These are phyloP conservation scores for Drosophila neonasuta DNA, from an alignment of 2,888 invertebrate species.

Conservation along the genomic window DNA sequence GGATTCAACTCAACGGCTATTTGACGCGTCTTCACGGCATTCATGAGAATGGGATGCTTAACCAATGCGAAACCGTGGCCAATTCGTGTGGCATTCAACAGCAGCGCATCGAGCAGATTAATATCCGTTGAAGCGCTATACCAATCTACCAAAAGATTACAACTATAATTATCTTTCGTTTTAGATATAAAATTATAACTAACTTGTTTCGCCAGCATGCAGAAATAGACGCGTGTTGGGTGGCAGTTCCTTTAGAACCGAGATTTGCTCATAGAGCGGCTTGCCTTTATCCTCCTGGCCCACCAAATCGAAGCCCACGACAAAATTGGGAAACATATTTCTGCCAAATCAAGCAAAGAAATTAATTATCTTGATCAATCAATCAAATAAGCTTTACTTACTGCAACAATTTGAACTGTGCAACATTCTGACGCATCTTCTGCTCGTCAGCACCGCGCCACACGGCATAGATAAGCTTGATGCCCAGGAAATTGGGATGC, in stretches of 20 bases:
- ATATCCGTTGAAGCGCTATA: constrained; percentile 83
- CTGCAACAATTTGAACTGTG: constrained; percentile 71
- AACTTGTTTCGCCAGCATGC: constrained; percentile 87
- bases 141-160: constrained; percentile 82
- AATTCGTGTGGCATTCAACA: constrained; percentile 81
- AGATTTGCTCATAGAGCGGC: constrained; percentile 81
- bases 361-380: neutral
- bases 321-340: constrained; percentile 82
- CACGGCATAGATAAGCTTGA: constrained; percentile 84
- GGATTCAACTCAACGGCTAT: constrained; percentile 81
- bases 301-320: constrained; percentile 87
- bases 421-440: constrained; percentile 52
- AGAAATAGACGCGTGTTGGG: constrained; percentile 84
- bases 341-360: constrained; percentile 48
- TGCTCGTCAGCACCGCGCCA: constrained; percentile 55
- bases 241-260: constrained; percentile 69
- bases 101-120: constrained; percentile 83
- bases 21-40: constrained; percentile 76
- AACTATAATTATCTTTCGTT: neutral
- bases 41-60: constrained; percentile 81
- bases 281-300: constrained; percentile 86
- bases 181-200: neutral
- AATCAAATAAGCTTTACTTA: constrained; percentile 51
- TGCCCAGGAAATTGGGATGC: constrained; percentile 85
- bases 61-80: constrained; percentile 81